A percentile compares a stretch with the other conserved stretches of the same genome.
phyloP scores from a whole-genome alignment of 2,113 vertebrate genomes.

The Coptodon bakossiorum region DNA sequence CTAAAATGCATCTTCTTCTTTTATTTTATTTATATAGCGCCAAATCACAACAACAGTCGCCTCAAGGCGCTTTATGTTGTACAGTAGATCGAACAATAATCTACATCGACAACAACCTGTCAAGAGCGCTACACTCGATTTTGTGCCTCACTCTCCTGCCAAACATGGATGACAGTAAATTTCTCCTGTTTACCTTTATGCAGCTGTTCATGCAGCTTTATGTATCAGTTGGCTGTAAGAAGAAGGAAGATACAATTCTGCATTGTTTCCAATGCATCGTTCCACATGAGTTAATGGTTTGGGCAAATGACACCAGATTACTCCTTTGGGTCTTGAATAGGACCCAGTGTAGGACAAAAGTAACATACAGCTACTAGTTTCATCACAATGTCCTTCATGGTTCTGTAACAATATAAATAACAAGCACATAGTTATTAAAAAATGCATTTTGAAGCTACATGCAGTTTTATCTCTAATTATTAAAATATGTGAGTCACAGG shows the following conservation, averaged over 20 bases:
- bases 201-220: background rate
- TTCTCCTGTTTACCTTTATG: accelerated
- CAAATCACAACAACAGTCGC: no score
- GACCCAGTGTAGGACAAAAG: background rate
- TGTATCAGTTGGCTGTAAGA: background rate
- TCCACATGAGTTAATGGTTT: background rate
- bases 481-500: constrained; percentile 1
- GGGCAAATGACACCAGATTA: background rate
- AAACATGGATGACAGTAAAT: background rate
- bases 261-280: background rate
- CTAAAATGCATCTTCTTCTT: background rate
- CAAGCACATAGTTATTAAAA: background rate
- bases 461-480: background rate
- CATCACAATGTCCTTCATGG: background rate
- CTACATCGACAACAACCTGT: background rate
- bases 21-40: accelerated
- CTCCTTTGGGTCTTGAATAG: background rate
- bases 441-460: background rate
- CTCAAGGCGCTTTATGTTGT: no score
- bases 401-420: background rate
- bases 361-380: background rate
- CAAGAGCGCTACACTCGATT: background rate
- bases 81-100: accelerated
- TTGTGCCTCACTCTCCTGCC: background rate
- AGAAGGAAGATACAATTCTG: background rate